phyloP scores from a whole-genome alignment of 2,888 invertebrate species.

The Tipula confusa region DNA sequence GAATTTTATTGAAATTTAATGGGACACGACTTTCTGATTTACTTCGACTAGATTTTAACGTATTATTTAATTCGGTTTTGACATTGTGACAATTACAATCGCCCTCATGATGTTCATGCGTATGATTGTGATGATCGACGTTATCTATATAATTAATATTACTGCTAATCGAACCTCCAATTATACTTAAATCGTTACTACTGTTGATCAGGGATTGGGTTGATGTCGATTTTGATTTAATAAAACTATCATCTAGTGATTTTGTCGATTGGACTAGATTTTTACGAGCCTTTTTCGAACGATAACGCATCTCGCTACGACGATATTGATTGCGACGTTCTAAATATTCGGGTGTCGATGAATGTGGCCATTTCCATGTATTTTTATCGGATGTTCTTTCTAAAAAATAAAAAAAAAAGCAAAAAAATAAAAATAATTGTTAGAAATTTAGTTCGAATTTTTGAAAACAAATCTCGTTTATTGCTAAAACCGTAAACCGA shows the following conservation, averaged over 20 bases:
- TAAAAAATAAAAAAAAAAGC: slow-evolving; percentile 36
- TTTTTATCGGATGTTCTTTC: slow-evolving; percentile 49
- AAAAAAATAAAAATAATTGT: background rate
- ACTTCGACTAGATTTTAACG: slow-evolving; percentile 40
- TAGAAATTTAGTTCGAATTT: background rate
- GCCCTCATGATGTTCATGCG: slow-evolving; percentile 31
- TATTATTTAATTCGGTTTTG: slow-evolving; percentile 33
- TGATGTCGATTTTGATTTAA: background rate
- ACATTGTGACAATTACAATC: slow-evolving; percentile 34
- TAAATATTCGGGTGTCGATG: slow-evolving; percentile 82
- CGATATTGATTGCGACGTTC: slow-evolving; percentile 76
- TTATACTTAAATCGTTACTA: background rate
- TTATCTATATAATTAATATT: background rate
- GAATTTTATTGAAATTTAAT: background rate
- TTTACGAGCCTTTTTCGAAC: slow-evolving; percentile 48
- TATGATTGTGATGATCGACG: background rate
- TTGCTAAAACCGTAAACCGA: background rate
- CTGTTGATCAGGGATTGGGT: background rate
- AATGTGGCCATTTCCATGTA: slow-evolving; percentile 54
- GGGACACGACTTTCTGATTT: slow-evolving; percentile 48
- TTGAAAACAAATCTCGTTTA: background rate
- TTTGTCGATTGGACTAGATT: slow-evolving; percentile 34
- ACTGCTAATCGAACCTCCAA: background rate
- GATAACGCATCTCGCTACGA: slow-evolving; percentile 54
- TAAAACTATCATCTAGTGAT: slow-evolving; percentile 3